These are phyloP conservation scores for Polypterus senegalus DNA, from an alignment of 2,113 vertebrate genomes.

Conservation along the genomic window DNA sequence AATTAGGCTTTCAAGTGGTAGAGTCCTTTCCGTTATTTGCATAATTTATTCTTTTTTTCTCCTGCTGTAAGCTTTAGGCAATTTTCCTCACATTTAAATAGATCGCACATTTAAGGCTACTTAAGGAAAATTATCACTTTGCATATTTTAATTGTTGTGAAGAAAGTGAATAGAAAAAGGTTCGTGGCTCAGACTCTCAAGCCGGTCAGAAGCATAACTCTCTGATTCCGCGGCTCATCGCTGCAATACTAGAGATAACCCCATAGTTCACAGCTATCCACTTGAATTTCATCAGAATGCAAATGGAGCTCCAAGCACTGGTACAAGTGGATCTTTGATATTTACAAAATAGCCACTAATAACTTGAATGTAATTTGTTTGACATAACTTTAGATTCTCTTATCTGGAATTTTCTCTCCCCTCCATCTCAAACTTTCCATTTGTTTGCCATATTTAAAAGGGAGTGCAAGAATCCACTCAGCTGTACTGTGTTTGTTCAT, in stretches of 20 bases:
- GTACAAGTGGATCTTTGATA: slow-evolving; percentile 93
- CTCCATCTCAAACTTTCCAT: slow-evolving; percentile 23
- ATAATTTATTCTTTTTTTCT: slow-evolving; percentile 95
- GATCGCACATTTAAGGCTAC: slow-evolving; percentile 99
- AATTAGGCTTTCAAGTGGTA: slow-evolving; percentile 99
- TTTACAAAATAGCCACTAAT: slow-evolving; percentile 98
- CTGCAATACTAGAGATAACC: slow-evolving; percentile 95
- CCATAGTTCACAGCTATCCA: slow-evolving; percentile 85
- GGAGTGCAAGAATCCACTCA: no score
- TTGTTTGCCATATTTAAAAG: not conserved
- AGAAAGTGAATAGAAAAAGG: slow-evolving; percentile 99
- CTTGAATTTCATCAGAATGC: slow-evolving; percentile 98
- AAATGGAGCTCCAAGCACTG: slow-evolving; percentile 81
- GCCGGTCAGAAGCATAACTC: slow-evolving; percentile 73
- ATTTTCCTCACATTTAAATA: slow-evolving; percentile 99
- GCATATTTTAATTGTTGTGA: slow-evolving; percentile 99
- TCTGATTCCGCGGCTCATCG: slow-evolving; percentile 78
- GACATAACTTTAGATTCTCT: slow-evolving; percentile 84
- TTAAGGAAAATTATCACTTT: slow-evolving; percentile 99
- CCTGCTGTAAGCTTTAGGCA: slow-evolving; percentile 91
- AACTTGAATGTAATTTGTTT: slow-evolving; percentile 89
- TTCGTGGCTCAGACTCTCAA: slow-evolving; percentile 93
- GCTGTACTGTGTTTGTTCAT: no score
- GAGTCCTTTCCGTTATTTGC: slow-evolving; percentile 97
- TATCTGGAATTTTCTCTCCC: slow-evolving; percentile 45